Conservation (phyloP, 2,888 invertebrate genomes). For the Drosophila pseudotakahashii region DNA sequence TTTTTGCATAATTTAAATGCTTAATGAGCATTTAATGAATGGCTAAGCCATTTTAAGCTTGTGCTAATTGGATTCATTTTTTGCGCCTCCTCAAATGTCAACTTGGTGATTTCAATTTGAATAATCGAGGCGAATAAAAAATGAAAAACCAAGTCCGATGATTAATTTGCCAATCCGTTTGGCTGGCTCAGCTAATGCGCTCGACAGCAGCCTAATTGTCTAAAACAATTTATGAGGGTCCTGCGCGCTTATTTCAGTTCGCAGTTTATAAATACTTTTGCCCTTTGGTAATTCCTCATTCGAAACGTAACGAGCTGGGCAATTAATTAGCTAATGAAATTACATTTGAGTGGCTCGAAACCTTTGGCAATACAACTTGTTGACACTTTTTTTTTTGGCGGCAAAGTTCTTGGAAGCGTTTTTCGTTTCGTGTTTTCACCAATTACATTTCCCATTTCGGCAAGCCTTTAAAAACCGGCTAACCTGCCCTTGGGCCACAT, state of each 20-base stretch:
- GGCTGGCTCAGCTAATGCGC: constrained; percentile 21
- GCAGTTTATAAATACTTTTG: constrained; percentile 39
- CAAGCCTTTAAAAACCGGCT: constrained; percentile 34
- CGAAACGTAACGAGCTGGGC: constrained; percentile 39
- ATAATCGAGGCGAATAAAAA: constrained; percentile 54
- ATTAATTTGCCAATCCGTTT: constrained; percentile 51
- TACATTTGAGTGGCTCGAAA: constrained; percentile 46
- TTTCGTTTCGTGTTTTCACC: constrained; percentile 17
- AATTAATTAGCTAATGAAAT: constrained; percentile 75
- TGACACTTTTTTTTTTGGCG: constrained; percentile 40
- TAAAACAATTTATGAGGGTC: constrained; percentile 41
- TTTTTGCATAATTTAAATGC: background rate
- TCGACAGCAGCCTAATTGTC: constrained; percentile 26
- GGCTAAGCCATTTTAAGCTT: background rate
- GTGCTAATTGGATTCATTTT: constrained; percentile 24
- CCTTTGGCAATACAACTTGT: constrained; percentile 42
- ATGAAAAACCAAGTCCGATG: constrained; percentile 27
- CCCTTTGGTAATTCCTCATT: constrained; percentile 31
- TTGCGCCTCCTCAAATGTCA: constrained; percentile 26
- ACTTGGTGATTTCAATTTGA: constrained; percentile 42
- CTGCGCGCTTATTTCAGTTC: constrained; percentile 28
- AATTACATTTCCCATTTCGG: constrained; percentile 33
- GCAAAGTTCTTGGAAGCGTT: constrained; percentile 29
- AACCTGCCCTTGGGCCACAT: constrained; percentile 42
- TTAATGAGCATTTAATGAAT: background rate